A percentile compares a stretch with the other conserved stretches of the same genome.
Conservation (phyloP, 2,797 vertebrate species). For the Platalea minor region DNA sequence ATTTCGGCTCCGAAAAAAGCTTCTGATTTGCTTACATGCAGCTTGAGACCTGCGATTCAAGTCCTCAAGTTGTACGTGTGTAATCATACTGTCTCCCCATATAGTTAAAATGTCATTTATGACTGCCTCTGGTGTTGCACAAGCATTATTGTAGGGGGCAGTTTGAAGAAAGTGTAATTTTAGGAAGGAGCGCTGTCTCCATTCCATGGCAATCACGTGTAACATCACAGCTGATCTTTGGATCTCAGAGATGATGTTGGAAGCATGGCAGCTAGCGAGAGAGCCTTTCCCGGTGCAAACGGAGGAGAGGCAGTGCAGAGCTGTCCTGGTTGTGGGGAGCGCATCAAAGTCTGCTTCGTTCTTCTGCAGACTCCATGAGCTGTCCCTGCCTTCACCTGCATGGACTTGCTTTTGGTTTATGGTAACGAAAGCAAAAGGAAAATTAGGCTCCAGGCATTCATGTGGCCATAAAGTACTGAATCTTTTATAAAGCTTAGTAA, state of each 20-base stretch:
- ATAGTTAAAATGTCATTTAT: neutral
- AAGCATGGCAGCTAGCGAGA: neutral
- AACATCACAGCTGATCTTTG: neutral
- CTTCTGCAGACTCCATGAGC: neutral
- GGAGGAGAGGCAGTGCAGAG: fast-evolving
- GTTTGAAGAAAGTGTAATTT: neutral
- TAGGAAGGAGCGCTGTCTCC: neutral
- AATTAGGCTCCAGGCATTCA: neutral
- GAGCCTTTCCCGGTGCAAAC: neutral
- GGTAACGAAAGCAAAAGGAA: neutral
- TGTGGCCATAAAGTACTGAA: neutral
- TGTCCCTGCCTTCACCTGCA: neutral
- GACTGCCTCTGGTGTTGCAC: neutral
- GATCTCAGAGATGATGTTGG: neutral
- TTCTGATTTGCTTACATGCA: neutral
- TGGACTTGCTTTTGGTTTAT: neutral
- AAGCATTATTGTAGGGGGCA: too few relatives aligned
- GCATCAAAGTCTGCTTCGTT: neutral
- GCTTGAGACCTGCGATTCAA: neutral
- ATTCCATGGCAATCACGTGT: fast-evolving
- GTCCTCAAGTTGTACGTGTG: neutral
- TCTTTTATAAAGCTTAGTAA: neutral
- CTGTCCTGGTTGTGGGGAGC: neutral
- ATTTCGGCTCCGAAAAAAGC: neutral
- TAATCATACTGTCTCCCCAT: neutral